Percentiles rank a stretch among this genome's conserved stretches.
Conservation (phyloP, 1,140 invertebrate genomes). For the Drosophila orosa region DNA sequence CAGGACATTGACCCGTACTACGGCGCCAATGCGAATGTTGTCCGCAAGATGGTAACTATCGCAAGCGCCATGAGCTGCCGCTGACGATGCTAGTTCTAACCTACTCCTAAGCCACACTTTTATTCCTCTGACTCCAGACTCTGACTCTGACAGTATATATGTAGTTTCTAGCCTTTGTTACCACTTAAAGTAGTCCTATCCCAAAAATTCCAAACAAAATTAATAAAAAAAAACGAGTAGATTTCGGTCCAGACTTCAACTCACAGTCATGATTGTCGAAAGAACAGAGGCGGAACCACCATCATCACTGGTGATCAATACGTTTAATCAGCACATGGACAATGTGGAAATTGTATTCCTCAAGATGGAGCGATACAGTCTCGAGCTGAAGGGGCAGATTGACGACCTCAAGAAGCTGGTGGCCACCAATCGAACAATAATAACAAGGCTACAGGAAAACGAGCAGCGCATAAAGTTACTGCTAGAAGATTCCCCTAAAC, state of each 20-base stretch:
- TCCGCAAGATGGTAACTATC: slow-evolving; percentile 76
- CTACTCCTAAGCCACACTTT: slow-evolving; percentile 11
- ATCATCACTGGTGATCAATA: not conserved
- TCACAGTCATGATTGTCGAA: slow-evolving; percentile 15
- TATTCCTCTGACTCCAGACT: no score
- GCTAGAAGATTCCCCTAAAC: not conserved
- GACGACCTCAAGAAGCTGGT: slow-evolving; percentile 25
- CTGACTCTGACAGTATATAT: slow-evolving; percentile 15
- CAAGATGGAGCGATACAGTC: slow-evolving; percentile 35
- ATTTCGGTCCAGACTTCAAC: slow-evolving; percentile 2
- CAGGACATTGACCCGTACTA: slow-evolving; percentile 71
- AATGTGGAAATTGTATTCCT: slow-evolving; percentile 24
- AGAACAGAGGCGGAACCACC: not conserved
- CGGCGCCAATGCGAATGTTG: slow-evolving; percentile 65
- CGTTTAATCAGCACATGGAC: slow-evolving; percentile 28
- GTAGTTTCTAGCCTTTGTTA: slow-evolving; percentile 5
- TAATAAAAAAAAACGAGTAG: not conserved
- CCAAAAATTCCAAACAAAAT: slow-evolving; percentile 32
- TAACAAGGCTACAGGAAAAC: slow-evolving; percentile 16
- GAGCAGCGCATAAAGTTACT: slow-evolving; percentile 3
- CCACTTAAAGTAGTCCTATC: slow-evolving; percentile 22
- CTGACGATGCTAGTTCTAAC: slow-evolving; percentile 15
- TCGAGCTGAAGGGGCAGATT: slow-evolving; percentile 17
- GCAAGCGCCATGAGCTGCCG: slow-evolving; percentile 70
- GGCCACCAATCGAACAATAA: slow-evolving; percentile 16